These are phyloP conservation scores for Bradynema listronoti DNA, from an alignment of 1,140 invertebrate genomes.

Conservation along the genomic window DNA sequence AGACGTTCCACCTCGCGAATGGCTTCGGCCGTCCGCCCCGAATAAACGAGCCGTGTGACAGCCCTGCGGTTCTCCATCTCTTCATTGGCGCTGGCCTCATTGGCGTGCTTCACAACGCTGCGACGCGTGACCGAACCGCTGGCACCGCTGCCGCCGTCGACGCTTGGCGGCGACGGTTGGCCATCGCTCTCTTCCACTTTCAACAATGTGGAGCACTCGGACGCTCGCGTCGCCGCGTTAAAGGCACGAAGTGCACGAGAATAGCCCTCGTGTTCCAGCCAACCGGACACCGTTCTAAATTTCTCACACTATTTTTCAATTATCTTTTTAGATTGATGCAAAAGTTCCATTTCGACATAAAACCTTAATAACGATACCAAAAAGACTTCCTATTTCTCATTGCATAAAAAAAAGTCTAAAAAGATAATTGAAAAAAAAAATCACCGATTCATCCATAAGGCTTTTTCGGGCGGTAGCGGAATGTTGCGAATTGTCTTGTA, in stretches of 20 bases:
- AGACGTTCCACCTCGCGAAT: conserved; percentile 72
- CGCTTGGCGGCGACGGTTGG: not conserved
- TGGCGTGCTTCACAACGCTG: conserved; percentile 13
- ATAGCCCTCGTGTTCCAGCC: conserved; percentile 39
- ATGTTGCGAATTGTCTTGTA: conserved; percentile 19
- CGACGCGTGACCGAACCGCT: conserved; percentile 1
- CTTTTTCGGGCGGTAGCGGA: conserved; percentile 39
- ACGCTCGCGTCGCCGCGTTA: conserved; percentile 26
- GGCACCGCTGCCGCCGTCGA: not conserved
- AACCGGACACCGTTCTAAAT: conserved; percentile 3
- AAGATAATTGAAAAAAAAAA: not conserved
- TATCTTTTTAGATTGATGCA: too few relatives aligned
- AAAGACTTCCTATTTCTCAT: conserved; percentile 16
- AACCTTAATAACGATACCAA: not conserved
- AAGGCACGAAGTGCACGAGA: conserved; percentile 22
- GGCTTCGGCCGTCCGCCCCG: conserved; percentile 85
- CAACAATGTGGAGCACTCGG: conserved; percentile 1
- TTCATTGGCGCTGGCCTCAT: conserved; percentile 24
- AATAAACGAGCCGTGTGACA: conserved; percentile 83
- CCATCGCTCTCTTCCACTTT: not conserved
- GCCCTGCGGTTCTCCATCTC: conserved; percentile 63
- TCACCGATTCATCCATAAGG: conserved; percentile 44
- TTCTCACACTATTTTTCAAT: too few relatives aligned
- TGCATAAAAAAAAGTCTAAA: not conserved
- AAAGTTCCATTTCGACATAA: too few relatives aligned